Conservation (phyloP, 2,888 invertebrate genomes). For the Nemotelus pantherinus region DNA sequence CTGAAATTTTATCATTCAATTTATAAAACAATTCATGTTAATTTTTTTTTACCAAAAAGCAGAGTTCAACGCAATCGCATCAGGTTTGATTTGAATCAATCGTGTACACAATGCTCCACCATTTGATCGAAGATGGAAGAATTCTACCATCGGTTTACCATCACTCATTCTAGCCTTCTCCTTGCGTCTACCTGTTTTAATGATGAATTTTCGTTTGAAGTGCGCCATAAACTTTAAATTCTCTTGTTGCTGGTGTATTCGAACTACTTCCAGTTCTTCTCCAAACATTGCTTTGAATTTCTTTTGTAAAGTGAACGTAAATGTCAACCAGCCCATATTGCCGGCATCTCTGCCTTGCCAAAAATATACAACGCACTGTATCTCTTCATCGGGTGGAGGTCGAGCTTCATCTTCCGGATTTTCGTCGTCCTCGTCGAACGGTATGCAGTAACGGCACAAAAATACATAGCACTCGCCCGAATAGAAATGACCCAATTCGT, state of each 20-base stretch:
- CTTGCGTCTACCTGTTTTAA: constrained; percentile 86
- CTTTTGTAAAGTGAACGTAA: constrained; percentile 95
- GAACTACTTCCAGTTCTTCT: constrained; percentile 91
- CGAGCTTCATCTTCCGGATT: constrained; percentile 63
- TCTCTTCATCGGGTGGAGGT: constrained; percentile 65
- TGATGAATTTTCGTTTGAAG: constrained; percentile 93
- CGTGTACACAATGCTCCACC: constrained; percentile 93
- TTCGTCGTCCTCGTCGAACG: constrained; percentile 72
- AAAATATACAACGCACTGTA: constrained; percentile 98
- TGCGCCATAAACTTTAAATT: constrained; percentile 98
- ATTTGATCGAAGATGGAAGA: constrained; percentile 95
- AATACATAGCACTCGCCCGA: constrained; percentile 98
- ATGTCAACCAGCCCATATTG: constrained; percentile 99
- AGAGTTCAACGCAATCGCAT: constrained; percentile 87
- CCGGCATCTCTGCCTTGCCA: constrained; percentile 98
- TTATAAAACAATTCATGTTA: constrained; percentile 19
- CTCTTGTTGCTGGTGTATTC: constrained; percentile 98
- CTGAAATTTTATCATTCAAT: constrained; percentile 65
- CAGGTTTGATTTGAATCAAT: constrained; percentile 88
- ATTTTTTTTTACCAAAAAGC: constrained; percentile 84
- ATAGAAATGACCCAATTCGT: constrained; percentile 91
- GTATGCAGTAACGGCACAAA: constrained; percentile 94
- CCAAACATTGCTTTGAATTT: constrained; percentile 89
- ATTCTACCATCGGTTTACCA: constrained; percentile 76
- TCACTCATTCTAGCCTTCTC: constrained; percentile 62